These are phyloP conservation scores for Pseudopleuronectes americanus DNA, from an alignment of 2,797 vertebrate species.

Conservation along the genomic window DNA sequence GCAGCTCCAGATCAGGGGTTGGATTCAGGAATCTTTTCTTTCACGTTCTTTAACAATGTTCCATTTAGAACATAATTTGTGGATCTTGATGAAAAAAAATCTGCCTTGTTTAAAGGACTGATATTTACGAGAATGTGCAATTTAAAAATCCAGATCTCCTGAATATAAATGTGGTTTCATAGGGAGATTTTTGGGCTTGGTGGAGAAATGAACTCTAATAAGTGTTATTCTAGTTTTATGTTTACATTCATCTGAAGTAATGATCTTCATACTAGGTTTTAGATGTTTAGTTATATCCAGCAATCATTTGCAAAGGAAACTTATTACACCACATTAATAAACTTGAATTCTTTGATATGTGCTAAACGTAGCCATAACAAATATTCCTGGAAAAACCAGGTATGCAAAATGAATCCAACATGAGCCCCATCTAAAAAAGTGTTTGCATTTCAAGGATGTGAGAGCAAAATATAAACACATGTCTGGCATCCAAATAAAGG, in stretches of 20 bases:
- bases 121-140: no score
- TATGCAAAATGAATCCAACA: not conserved
- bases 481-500: conserved; percentile 18
- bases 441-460: conserved; percentile 4
- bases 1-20: no score
- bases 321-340: not conserved
- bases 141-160: no score
- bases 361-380: not conserved
- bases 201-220: no score
- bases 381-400: not conserved
- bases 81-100: no score
- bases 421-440: conserved; percentile 1
- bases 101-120: no score
- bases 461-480: conserved; percentile 12
- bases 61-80: no score
- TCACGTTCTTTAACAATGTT: no score
- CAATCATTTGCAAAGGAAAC: not conserved
- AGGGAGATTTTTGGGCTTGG: no score
- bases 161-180: no score
- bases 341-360: not conserved
- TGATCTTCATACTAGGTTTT: not conserved
- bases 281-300: not conserved
- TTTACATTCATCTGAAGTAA: not conserved
- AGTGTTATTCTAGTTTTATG: not conserved
- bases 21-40: no score